Conservation (phyloP, 2,888 invertebrate species). For the Perithous albicinctus region DNA sequence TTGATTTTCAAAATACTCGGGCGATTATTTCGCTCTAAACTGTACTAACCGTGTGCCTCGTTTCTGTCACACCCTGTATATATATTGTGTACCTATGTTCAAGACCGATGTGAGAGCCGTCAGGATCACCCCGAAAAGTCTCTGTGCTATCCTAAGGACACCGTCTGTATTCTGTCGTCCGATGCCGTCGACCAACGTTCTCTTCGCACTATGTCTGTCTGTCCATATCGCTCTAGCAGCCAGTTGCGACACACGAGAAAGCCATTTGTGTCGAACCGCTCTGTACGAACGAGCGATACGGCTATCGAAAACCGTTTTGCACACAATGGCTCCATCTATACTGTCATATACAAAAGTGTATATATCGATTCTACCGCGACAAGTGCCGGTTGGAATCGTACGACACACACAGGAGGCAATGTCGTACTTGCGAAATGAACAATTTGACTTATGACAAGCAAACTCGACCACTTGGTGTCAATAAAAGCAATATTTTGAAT, state of each 20-base stretch:
- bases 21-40: too few relatives aligned
- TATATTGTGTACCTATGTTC: conserved; percentile 34
- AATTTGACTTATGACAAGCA: background rate
- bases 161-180: conserved; percentile 4
- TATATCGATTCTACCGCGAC: conserved; percentile 31
- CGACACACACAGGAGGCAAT: background rate
- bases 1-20: too few relatives aligned
- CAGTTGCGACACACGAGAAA: conserved; percentile 14
- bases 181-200: conserved; percentile 19
- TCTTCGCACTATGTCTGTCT: conserved; percentile 17
- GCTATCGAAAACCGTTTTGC: conserved; percentile 58
- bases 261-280: conserved; percentile 34
- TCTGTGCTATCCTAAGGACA: conserved; percentile 49
- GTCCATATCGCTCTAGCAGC: background rate
- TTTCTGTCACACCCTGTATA: too few relatives aligned
- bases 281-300: conserved; percentile 28
- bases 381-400: background rate
- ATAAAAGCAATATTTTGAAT: background rate
- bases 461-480: background rate
- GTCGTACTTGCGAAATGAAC: conserved; percentile 5
- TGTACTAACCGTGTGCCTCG: too few relatives aligned
- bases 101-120: conserved; percentile 48
- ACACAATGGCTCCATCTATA: conserved; percentile 39
- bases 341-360: conserved; percentile 5
- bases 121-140: conserved; percentile 63